Conservation (phyloP, 1,140 invertebrate species). For the Drosophila nannoptera region DNA sequence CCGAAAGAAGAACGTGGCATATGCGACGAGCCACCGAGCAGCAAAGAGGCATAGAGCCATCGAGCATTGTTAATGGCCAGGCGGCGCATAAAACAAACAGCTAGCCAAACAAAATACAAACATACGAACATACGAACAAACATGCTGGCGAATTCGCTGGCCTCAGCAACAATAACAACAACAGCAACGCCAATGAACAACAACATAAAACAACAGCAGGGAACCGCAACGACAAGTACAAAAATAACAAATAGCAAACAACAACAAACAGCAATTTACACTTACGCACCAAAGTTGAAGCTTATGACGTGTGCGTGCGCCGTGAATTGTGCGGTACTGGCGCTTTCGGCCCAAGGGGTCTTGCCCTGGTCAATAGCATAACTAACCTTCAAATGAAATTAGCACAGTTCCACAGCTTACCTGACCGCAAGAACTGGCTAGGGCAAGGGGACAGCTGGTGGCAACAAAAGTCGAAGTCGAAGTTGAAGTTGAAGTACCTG, state of each 20-base stretch:
- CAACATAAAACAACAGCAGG: constrained; percentile 35
- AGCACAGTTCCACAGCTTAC: constrained; percentile 71
- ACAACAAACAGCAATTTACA: constrained; percentile 73
- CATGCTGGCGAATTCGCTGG: constrained; percentile 41
- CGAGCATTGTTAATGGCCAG: constrained; percentile 65
- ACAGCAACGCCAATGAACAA: constrained; percentile 36
- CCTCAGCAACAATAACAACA: constrained; percentile 34
- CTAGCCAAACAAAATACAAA: constrained; percentile 48
- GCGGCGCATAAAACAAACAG: constrained; percentile 61
- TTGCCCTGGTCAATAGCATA: constrained; percentile 64
- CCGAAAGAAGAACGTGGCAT: constrained; percentile 32
- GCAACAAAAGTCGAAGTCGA: constrained; percentile 6
- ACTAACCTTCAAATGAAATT: constrained; percentile 75
- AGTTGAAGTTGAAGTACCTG: constrained; percentile 8
- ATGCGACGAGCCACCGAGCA: constrained; percentile 51
- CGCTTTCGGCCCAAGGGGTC: constrained; percentile 21
- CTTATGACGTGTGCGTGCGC: constrained; percentile 54
- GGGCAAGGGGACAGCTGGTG: neutral
- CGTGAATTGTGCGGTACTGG: constrained; percentile 15
- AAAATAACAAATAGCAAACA: constrained; percentile 24
- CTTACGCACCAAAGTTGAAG: constrained; percentile 69
- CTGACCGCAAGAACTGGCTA: constrained; percentile 48
- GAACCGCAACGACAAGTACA: no score
- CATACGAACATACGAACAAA: constrained; percentile 37
- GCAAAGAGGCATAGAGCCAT: constrained; percentile 54